Evolutionary conservation across 2,113 vertebrate species (phyloP).

Genomic region (Thalassarche chlororhynchos): DNA sequence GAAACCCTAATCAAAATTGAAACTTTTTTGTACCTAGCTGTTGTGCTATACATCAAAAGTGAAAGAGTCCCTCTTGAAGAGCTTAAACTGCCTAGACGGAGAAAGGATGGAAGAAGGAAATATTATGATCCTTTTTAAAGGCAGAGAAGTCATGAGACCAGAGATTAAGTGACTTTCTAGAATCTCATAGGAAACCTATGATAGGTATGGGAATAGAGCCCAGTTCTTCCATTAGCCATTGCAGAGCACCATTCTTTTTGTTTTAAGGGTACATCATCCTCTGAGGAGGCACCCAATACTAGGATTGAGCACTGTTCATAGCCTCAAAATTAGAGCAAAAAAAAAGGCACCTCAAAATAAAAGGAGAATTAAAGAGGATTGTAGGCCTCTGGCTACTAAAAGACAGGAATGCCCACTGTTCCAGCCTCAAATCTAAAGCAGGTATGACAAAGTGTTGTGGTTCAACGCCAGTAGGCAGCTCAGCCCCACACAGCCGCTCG

Average conservation of each 20-base stretch:
- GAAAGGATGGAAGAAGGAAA: neutral
- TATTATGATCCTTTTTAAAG: neutral
- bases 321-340: neutral
- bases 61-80: neutral
- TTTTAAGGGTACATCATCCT: neutral
- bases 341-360: neutral
- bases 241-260: neutral
- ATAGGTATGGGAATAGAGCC: neutral
- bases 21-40: neutral
- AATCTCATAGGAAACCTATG: neutral
- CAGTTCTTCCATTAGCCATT: neutral
- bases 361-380: neutral
- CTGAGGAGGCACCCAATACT: neutral
- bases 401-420: neutral
- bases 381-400: neutral
- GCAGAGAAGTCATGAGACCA: neutral
- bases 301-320: neutral
- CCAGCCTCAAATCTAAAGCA: neutral
- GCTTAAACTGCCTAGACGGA: neutral
- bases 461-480: neutral
- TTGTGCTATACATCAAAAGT: neutral
- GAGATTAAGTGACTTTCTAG: neutral
- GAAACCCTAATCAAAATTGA: neutral
- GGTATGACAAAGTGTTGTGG: neutral
- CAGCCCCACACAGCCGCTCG: accelerated